Evolutionary conservation across 2,888 invertebrate genomes (phyloP).

Genomic region (Trichopria drosophilae): DNA sequence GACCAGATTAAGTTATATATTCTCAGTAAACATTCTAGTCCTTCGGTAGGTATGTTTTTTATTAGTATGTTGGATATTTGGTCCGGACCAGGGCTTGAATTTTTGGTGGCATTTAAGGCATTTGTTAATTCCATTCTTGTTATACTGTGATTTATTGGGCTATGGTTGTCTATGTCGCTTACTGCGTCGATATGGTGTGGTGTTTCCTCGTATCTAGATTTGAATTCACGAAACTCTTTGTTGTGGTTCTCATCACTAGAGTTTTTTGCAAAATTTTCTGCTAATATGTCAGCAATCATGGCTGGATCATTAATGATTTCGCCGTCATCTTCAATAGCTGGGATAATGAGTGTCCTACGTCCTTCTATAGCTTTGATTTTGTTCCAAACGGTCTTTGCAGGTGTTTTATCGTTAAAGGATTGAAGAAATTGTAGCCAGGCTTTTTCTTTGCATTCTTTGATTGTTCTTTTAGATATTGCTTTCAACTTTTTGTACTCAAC

Average conservation of each 20-base stretch:
- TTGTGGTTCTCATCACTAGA: conserved; percentile 11
- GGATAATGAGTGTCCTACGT: background rate
- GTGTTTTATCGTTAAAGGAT: conserved; percentile 6
- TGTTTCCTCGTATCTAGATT: background rate
- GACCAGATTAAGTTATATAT: no score
- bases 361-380: conserved; percentile 26
- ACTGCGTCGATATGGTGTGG: background rate
- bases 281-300: conserved; percentile 16
- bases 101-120: conserved; percentile 10
- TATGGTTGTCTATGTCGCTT: background rate
- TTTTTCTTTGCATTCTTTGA: conserved; percentile 22
- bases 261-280: conserved; percentile 7
- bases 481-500: conserved; percentile 25
- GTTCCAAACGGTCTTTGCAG: conserved; percentile 16
- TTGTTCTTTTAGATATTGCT: conserved; percentile 22
- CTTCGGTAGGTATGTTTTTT: no score
- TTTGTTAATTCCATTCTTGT: conserved; percentile 14
- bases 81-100: no score
- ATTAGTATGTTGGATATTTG: no score
- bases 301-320: background rate
- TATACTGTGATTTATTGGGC: conserved; percentile 16
- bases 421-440: conserved; percentile 25
- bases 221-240: background rate
- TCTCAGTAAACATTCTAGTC: no score
- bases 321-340: conserved; percentile 1